A percentile compares a stretch with the other conserved stretches of the same genome.
Evolutionary conservation across 23 tunicate species (phyloP).

Genomic region (Aplidium turbinatum): DNA sequence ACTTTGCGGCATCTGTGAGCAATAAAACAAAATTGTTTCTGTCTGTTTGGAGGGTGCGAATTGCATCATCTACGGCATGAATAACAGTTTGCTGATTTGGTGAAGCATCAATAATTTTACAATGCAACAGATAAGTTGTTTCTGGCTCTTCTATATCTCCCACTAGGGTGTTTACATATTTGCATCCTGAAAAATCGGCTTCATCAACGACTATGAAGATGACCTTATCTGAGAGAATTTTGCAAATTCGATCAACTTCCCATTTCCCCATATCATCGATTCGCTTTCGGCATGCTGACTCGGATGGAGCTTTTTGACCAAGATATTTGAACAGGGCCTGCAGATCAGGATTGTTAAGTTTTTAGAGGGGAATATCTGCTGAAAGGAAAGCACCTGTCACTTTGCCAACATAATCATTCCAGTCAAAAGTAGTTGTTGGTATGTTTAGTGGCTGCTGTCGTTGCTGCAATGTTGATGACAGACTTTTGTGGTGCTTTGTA

Average conservation of each 20-base stretch:
- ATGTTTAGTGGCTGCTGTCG: slow-evolving; percentile 26
- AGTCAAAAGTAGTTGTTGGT: slow-evolving; percentile 38
- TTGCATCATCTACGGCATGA: slow-evolving; percentile 33
- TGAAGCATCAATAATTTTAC: slow-evolving; percentile 20
- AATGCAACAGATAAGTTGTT: slow-evolving; percentile 26
- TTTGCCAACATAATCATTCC: slow-evolving; percentile 28
- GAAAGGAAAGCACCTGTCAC: slow-evolving; percentile 30
- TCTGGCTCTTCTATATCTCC: slow-evolving; percentile 39
- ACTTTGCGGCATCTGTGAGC: slow-evolving; percentile 40
- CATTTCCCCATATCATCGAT: slow-evolving; percentile 31
- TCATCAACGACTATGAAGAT: slow-evolving; percentile 33
- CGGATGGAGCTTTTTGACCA: slow-evolving; percentile 36
- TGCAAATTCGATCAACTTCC: slow-evolving; percentile 33
- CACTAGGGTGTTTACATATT: slow-evolving; percentile 33
- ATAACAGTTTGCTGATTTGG: slow-evolving; percentile 26
- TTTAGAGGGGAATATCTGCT: slow-evolving; percentile 35
- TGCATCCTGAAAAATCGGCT: slow-evolving; percentile 33
- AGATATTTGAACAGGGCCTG: slow-evolving; percentile 37
- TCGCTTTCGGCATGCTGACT: slow-evolving; percentile 38
- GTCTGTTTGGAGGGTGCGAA: slow-evolving; percentile 18
- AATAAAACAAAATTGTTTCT: slow-evolving; percentile 17
- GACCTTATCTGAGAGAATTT: slow-evolving; percentile 32
- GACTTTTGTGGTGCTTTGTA: slow-evolving; percentile 19
- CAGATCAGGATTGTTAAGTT: slow-evolving; percentile 36
- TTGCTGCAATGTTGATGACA: slow-evolving; percentile 22